Evolutionary conservation across 2,797 vertebrate genomes (phyloP).

Genomic region (Alcedo quadribrachys): DNA sequence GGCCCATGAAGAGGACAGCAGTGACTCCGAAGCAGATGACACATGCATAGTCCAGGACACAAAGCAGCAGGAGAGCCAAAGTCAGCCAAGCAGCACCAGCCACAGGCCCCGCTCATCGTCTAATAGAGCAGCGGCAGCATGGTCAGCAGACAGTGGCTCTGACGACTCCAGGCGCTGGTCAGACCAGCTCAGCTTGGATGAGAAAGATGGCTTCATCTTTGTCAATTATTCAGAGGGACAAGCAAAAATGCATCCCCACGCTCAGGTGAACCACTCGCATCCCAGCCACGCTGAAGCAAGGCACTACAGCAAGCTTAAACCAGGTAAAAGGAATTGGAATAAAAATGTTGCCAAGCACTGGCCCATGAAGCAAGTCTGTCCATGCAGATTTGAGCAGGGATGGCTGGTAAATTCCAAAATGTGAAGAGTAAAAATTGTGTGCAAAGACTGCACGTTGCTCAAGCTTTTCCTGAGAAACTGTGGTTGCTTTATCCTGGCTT

Average conservation of each 20-base stretch:
- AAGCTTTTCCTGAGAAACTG: neutral
- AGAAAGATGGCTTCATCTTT: slow-evolving; percentile 97
- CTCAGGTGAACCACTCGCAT: slow-evolving; percentile 77
- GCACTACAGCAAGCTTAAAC: slow-evolving; percentile 90
- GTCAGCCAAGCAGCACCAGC: slow-evolving; percentile 82
- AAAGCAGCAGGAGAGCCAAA: slow-evolving; percentile 77
- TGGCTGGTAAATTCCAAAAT: neutral
- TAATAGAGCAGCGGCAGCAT: slow-evolving; percentile 77
- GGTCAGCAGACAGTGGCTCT: slow-evolving; percentile 90
- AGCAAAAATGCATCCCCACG: slow-evolving; percentile 78
- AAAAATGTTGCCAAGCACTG: neutral
- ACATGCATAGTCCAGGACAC: slow-evolving; percentile 82
- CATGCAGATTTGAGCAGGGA: neutral
- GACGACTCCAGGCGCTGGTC: slow-evolving; percentile 96
- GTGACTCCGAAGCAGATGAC: slow-evolving; percentile 94
- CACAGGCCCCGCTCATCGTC: slow-evolving; percentile 85
- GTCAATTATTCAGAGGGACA: slow-evolving; percentile 97
- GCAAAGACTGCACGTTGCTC: neutral
- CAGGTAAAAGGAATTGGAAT: slow-evolving; percentile 79
- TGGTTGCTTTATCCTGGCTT: neutral
- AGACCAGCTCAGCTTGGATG: slow-evolving; percentile 94
- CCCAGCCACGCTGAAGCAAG: slow-evolving; percentile 78
- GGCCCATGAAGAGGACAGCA: slow-evolving; percentile 94
- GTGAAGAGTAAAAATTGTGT: neutral
- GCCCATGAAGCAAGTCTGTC: neutral